Base-by-base conservation (phyloP, 2,888 invertebrate species). In the Willowsia nigromaculata region DNA sequence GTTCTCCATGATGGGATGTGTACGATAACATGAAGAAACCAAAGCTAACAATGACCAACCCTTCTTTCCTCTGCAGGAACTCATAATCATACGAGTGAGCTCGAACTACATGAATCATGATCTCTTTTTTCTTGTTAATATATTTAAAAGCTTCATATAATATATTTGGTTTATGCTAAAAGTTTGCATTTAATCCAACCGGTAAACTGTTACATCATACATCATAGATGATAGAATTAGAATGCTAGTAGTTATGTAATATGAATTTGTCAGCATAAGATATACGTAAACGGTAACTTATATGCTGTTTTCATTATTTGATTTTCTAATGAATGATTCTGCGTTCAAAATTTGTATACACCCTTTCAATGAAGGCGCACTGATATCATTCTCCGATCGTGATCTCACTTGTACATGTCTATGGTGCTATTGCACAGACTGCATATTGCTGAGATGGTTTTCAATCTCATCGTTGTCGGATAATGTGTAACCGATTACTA, bases 401-500 rank as follows among this genome's bases (percentile, higher is more conserved):
- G 15, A 9, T 53, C n/a, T 53, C n/a, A 53, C 15, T 53, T 53
- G 56, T 15, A 53, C 50, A 53, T n/a, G 1, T 53, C 11, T 18
- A 40, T 15, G n/a, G 13, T 80, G 18, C 37, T 80, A 37, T 80
- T 37, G 33, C 78, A 56, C 18, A 78, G 37, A 33, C n/a, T n/a
- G 30, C 40, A 78, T 78, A 27, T 15, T 11, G 47, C 47, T 15
- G 47, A 47, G 40, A 40, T 40, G 5, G 47, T 47, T n/a, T 11
- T 47, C 47, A 47, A 40, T n/a, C n/a, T n/a, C n/a, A 13, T 13
- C 43, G 13, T 25, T 9, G 7, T 25, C 3, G 25, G 76, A 80
- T 80, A 80, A 74, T 74, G 25, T 22, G 6, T 62, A 62, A 62
- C 33, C 62, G 62, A 62, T 62, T 62, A 15, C 30, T 30, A 62